Percentiles rank a stretch among this genome's conserved stretches.
Evolutionary conservation across 2,797 vertebrate species (phyloP).

Genomic region (Syndactyla subalaris): DNA sequence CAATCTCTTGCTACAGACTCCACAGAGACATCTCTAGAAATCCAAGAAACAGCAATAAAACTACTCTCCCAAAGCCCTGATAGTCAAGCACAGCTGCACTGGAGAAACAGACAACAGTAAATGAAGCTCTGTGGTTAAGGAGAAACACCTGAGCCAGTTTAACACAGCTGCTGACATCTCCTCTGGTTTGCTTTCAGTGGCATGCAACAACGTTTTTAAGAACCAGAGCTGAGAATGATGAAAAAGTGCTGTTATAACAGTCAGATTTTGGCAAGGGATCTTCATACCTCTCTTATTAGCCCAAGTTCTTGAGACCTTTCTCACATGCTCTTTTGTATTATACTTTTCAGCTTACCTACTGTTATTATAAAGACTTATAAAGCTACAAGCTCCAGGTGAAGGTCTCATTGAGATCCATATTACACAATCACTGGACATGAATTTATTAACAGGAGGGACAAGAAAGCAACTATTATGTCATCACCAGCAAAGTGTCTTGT

Average conservation of each 20-base stretch:
- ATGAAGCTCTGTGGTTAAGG: not conserved
- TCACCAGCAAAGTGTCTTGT: not conserved
- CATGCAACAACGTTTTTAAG: not conserved
- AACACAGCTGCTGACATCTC: not conserved
- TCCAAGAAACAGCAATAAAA: not conserved
- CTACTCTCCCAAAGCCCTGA: not conserved
- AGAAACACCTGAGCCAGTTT: not conserved
- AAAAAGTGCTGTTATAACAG: not conserved
- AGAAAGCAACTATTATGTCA: not conserved
- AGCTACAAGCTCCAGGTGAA: not conserved
- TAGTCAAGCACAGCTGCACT: not conserved
- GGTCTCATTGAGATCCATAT: not conserved
- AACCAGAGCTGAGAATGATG: not conserved
- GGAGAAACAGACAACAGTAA: not conserved
- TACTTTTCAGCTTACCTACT: not conserved
- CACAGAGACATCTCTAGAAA: not conserved
- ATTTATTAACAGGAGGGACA: not conserved
- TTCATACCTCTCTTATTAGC: not conserved
- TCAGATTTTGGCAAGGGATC: not conserved
- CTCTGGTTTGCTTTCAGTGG: not conserved
- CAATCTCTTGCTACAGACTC: not conserved
- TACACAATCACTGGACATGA: not conserved
- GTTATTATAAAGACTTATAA: not conserved
- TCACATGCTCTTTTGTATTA: not conserved
- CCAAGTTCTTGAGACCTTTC: not conserved